Evolutionary conservation across 2,888 invertebrate species (phyloP).

Genomic region (Acronicta aceris): DNA sequence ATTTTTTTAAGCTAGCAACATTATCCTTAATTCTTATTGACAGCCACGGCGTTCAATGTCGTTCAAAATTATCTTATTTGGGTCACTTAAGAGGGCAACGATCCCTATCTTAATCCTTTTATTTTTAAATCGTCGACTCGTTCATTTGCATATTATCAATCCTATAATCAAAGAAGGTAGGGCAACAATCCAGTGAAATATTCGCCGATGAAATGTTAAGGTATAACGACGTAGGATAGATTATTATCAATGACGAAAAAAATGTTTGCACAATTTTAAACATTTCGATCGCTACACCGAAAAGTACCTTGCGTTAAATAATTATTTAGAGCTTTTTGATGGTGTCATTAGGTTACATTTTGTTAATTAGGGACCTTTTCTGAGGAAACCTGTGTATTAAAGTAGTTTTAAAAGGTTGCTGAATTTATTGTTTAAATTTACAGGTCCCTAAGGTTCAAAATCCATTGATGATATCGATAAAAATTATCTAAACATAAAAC

Average conservation of each 20-base stretch:
- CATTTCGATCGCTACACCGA: conserved; percentile 42
- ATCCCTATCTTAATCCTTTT: conserved; percentile 80
- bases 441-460: too few relatives aligned
- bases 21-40: conserved; percentile 85
- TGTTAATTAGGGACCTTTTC: conserved; percentile 37
- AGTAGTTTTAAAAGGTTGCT: neutral
- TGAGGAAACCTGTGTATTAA: neutral
- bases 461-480: too few relatives aligned
- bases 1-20: conserved; percentile 75
- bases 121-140: conserved; percentile 79
- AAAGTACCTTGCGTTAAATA: conserved; percentile 29
- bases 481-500: too few relatives aligned
- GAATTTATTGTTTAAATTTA: neutral
- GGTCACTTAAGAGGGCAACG: conserved; percentile 84
- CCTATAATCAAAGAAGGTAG: conserved; percentile 81
- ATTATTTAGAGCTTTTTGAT: conserved; percentile 31
- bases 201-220: conserved; percentile 81
- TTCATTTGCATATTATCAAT: conserved; percentile 86
- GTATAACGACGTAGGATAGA: conserved; percentile 71
- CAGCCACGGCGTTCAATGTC: conserved; percentile 75
- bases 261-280: conserved; percentile 58
- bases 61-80: conserved; percentile 84
- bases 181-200: conserved; percentile 83
- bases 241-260: conserved; percentile 59
- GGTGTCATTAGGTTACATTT: conserved; percentile 30